Evolutionary conservation across 2,888 invertebrate genomes (phyloP).

Genomic region (Salpingus planirostris): DNA sequence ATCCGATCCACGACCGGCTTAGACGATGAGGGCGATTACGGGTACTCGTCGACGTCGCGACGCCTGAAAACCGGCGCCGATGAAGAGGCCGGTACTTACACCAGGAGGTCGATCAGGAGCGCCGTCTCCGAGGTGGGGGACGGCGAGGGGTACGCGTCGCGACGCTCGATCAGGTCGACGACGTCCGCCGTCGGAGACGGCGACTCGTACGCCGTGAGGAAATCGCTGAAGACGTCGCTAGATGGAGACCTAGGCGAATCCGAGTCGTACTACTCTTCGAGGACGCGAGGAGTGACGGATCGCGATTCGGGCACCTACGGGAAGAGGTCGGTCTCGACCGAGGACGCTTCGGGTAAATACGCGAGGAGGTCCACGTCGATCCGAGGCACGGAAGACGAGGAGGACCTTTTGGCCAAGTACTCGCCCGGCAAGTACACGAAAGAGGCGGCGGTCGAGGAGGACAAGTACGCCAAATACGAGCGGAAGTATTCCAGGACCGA

Average conservation of each 20-base stretch:
- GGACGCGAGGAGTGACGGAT: neutral
- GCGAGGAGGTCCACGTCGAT: constrained; percentile 15
- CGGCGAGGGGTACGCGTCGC: constrained; percentile 24
- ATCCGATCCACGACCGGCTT: neutral
- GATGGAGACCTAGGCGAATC: constrained; percentile 11
- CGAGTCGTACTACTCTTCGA: neutral
- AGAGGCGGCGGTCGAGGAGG: constrained; percentile 25
- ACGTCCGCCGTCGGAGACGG: constrained; percentile 29
- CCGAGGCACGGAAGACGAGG: constrained; percentile 22
- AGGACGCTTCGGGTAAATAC: constrained; percentile 19
- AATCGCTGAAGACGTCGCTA: constrained; percentile 25
- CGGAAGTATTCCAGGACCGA: constrained; percentile 29
- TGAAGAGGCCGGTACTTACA: constrained; percentile 12
- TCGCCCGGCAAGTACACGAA: constrained; percentile 18
- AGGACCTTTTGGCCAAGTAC: constrained; percentile 24
- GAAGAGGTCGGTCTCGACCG: constrained; percentile 17
- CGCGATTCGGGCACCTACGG: constrained; percentile 1
- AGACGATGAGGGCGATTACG: constrained; percentile 15
- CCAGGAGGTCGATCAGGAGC: constrained; percentile 21
- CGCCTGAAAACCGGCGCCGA: constrained; percentile 16
- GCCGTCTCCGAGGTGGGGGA: constrained; percentile 17
- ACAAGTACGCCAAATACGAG: constrained; percentile 29
- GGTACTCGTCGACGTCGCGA: constrained; percentile 19
- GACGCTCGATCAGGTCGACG: constrained; percentile 22
- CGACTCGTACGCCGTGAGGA: constrained; percentile 28